Evolutionary conservation across 2,888 invertebrate genomes (phyloP), one percentile per base, ranked within the genome.

Genomic region (Neria commutata): DNA sequence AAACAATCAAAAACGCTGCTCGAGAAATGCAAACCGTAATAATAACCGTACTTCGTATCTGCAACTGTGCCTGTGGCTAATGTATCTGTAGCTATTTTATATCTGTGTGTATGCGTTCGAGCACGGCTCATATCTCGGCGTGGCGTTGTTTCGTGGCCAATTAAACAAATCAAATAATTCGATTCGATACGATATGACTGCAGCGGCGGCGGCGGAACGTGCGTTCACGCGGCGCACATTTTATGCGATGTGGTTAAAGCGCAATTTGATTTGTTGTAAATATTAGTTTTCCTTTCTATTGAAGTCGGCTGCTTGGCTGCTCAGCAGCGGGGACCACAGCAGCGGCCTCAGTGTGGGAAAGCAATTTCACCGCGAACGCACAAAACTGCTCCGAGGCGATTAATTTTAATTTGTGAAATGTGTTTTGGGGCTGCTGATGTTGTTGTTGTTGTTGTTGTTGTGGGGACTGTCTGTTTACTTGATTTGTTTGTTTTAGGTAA

Each of bases 401-500:
- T 72, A 71, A 72, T 72, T 73, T 69, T 66, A 66, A 67, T 70
- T 69, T 29, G 29, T 29, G 11, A 29, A 29, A 8, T 29, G 11
- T 8, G 29, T 11, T 29, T 11, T 5, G 11, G 11, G 11, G 11
- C 5, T 8, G 29, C 5, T 11, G 29, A 11, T 11, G 71, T 68
- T 72, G 69, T 73, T 72, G 56, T 64, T 54, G 57, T 47, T 50
- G 50, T 29, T 14, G 40, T 42, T 25, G 42, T 19, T 46, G 42
- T 51, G 17, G 54, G 49, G 40, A 42, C n/a, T n/a, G n/a, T n/a
- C n/a, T 54, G 67, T 67, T 67, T 73, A 64, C 70, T 72, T 73
- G 64, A 11, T 72, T 69, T 71, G 62, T 68, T 66, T 67, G 61
- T 62, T 68, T 62, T 67, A 64, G 64, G 64, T 68, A 60, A 58